phyloP scores from a whole-genome alignment of 2,797 vertebrate species.

The Eulemur coronatus region DNA sequence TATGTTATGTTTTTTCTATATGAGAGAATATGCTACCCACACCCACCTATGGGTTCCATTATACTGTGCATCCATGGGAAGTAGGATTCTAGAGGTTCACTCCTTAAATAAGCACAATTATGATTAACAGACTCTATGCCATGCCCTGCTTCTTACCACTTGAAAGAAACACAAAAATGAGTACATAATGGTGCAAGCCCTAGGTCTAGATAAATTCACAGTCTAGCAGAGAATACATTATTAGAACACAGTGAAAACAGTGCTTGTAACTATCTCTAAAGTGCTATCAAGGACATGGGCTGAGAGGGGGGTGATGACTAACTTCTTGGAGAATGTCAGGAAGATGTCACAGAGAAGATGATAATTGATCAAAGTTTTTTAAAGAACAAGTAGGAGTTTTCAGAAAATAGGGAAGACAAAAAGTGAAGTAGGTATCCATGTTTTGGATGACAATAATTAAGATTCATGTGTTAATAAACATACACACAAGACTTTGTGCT shows the following conservation, averaged over 20 bases:
- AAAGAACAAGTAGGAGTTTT: neutral
- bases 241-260: neutral
- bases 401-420: neutral
- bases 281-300: neutral
- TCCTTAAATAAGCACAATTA: neutral
- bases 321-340: neutral
- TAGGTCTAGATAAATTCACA: neutral
- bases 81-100: neutral
- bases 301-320: neutral
- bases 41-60: neutral
- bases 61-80: neutral
- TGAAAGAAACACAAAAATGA: neutral
- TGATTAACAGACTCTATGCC: neutral
- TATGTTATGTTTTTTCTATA: neutral
- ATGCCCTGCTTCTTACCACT: neutral
- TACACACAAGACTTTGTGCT: neutral
- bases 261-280: neutral
- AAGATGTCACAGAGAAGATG: neutral
- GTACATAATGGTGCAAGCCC: neutral
- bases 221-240: neutral
- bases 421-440: neutral
- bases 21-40: neutral
- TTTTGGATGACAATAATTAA: neutral
- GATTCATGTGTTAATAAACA: neutral
- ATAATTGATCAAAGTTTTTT: neutral